Base-by-base conservation (phyloP, 2,113 vertebrate species). In the Lethenteron reissneri region DNA sequence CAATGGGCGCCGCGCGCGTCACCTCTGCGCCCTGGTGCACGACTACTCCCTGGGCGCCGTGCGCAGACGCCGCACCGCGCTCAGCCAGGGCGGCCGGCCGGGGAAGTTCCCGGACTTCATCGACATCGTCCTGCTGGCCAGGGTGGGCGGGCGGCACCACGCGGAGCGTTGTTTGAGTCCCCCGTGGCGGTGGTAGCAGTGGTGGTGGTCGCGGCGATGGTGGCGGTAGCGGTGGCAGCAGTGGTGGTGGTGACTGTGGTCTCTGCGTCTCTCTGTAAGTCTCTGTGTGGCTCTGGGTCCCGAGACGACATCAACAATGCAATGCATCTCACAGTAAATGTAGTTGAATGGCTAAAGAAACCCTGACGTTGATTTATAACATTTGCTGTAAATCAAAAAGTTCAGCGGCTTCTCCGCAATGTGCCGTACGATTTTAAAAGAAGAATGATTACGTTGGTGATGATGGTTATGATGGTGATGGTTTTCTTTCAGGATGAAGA, bases 111-210 rank as follows among this genome's bases (percentile, higher is more conserved):
- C 81, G 72, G 85, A 90, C 72, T 90, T 95, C 76, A 86, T 94
- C 0, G 88, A 94, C 56, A 78, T 94, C 13, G 79, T 95, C 58
- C 81, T 95, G 25, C 78, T 87, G 13, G 75, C 88, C 14, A 83
- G 80, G 83, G 90, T 86, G 2, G 70, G 70, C 2, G 9, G n/a
- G 6, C 6, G 41, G 41, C 41, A 41, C 41, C 13, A 17, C 11
- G 10, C 17, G 57, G 19, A 58, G 1, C 12, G 74, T 73, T 56
- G 11, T 9, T 10, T 21, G 12, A 10, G 15, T 5, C 6, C 2
- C n/a, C 56, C 15, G 15, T 14, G 57, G 10, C 70, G n/a, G 25
- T 25, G 15, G 21, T 6, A 8, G 14, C n/a, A 12, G 13, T 12
- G 11, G 15, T 3, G 19, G 62, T 68, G 62, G 62, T n/a, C 8